These are phyloP conservation scores for Didymodactylos carnosus DNA, from an alignment of 2,888 invertebrate genomes.

Conservation along the genomic window DNA sequence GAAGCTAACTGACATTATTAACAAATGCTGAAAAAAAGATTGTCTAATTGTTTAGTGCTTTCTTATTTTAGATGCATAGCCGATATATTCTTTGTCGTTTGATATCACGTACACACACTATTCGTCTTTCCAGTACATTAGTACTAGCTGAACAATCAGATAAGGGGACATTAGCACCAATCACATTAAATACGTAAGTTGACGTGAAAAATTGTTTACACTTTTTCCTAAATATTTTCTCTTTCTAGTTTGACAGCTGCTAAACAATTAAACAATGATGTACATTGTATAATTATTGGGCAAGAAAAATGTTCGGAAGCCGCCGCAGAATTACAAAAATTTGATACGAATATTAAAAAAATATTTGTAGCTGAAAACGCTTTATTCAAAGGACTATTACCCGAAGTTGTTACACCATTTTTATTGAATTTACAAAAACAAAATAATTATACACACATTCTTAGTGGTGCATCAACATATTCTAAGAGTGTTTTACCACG, in stretches of 20 bases:
- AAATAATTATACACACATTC: conserved; percentile 77
- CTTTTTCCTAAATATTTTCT: not conserved
- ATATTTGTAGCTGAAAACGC: conserved; percentile 74
- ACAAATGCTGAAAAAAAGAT: too few relatives aligned
- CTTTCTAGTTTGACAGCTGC: not conserved
- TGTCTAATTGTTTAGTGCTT: too few relatives aligned
- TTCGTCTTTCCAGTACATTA: not conserved
- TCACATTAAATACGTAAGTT: not conserved
- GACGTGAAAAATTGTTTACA: not conserved
- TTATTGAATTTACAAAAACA: conserved; percentile 73
- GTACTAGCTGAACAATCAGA: not conserved
- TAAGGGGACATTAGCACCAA: not conserved
- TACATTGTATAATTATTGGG: not conserved
- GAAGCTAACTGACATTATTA: too few relatives aligned
- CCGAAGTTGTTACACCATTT: conserved; percentile 63
- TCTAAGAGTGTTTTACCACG: conserved; percentile 55
- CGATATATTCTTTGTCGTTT: not conserved
- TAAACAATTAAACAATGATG: not conserved
- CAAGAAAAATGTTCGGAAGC: not conserved
- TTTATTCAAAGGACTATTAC: conserved; percentile 53
- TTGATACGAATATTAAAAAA: conserved; percentile 45
- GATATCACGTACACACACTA: not conserved
- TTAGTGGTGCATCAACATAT: conserved; percentile 79
- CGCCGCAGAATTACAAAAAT: not conserved
- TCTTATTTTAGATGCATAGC: not conserved